A percentile compares a stretch with the other conserved stretches of the same genome.
Conservation (phyloP, 2,888 invertebrate genomes). For the Netelia virgata region DNA sequence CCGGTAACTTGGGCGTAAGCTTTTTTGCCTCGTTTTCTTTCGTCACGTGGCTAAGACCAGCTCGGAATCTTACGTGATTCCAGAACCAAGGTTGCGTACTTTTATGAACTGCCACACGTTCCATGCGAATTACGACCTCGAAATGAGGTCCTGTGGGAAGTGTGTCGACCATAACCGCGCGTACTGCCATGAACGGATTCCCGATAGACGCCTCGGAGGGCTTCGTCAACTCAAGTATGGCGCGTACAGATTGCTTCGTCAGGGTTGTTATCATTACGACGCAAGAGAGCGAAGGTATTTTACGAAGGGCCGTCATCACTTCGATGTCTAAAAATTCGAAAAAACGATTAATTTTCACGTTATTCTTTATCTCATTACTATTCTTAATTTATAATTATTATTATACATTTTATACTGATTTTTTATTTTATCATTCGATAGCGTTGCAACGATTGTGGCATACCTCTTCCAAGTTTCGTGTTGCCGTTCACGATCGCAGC, state of each 20-base stretch:
- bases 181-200: conserved; percentile 81
- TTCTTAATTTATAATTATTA: too few relatives aligned
- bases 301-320: conserved; percentile 80
- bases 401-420: neutral
- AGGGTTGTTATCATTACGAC: conserved; percentile 82
- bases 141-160: conserved; percentile 81
- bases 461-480: conserved; percentile 81
- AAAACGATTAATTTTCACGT: neutral
- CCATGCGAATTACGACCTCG: conserved; percentile 82
- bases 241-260: conserved; percentile 83
- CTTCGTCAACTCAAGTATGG: conserved; percentile 81
- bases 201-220: conserved; percentile 78
- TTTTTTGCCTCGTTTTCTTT: too few relatives aligned
- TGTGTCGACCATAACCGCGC: conserved; percentile 82
- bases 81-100: conserved; percentile 70
- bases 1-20: conserved; percentile 5
- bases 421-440: neutral
- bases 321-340: conserved; percentile 77
- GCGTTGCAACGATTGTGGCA: conserved; percentile 32
- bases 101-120: conserved; percentile 79
- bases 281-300: conserved; percentile 78
- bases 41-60: conserved; percentile 28
- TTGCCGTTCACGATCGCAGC: conserved; percentile 81
- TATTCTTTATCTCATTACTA: neutral
- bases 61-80: conserved; percentile 59